Evolutionary conservation across 1,140 invertebrate species (phyloP).

Genomic region (Zaprionus nigranus): DNA sequence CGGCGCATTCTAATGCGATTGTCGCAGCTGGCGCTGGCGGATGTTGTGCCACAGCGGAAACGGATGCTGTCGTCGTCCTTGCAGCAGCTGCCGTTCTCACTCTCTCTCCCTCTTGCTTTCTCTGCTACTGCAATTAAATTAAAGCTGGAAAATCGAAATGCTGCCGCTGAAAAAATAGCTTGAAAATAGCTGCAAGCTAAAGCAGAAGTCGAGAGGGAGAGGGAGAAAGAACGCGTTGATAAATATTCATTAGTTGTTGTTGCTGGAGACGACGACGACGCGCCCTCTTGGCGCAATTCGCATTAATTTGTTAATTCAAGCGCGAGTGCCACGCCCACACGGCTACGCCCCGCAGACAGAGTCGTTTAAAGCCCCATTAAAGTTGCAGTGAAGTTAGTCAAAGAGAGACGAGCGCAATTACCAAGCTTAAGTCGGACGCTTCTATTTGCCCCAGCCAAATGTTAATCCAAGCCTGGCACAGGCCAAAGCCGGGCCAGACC

Average conservation of each 20-base stretch:
- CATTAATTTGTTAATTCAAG: conserved; percentile 83
- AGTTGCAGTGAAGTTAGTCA: conserved; percentile 37
- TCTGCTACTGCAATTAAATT: conserved; percentile 68
- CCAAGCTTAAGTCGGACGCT: conserved; percentile 31
- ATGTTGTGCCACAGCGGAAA: conserved; percentile 60
- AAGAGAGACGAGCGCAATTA: conserved; percentile 33
- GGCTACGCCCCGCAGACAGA: not conserved
- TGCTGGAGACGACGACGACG: conserved; percentile 40
- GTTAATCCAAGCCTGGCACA: conserved; percentile 12
- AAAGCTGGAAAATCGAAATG: conserved; percentile 69
- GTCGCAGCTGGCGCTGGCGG: conserved; percentile 70
- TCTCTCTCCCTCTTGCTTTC: not conserved
- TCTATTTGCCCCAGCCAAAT: conserved; percentile 53
- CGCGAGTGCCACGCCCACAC: conserved; percentile 62
- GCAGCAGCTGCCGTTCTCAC: conserved; percentile 12
- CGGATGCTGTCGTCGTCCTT: conserved; percentile 57
- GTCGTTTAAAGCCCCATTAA: conserved; percentile 57
- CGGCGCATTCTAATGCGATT: conserved; percentile 79
- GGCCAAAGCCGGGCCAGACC: conserved; percentile 12
- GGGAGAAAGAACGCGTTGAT: conserved; percentile 56
- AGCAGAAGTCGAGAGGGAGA: conserved; percentile 32
- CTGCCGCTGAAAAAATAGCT: conserved; percentile 27
- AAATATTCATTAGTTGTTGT: conserved; percentile 74
- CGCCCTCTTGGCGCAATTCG: conserved; percentile 49
- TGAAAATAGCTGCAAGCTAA: conserved; percentile 12